Evolutionary conservation across 2,888 invertebrate species (phyloP), one percentile per base, ranked within the genome.

Genomic region (Tupiocoris notatus): DNA sequence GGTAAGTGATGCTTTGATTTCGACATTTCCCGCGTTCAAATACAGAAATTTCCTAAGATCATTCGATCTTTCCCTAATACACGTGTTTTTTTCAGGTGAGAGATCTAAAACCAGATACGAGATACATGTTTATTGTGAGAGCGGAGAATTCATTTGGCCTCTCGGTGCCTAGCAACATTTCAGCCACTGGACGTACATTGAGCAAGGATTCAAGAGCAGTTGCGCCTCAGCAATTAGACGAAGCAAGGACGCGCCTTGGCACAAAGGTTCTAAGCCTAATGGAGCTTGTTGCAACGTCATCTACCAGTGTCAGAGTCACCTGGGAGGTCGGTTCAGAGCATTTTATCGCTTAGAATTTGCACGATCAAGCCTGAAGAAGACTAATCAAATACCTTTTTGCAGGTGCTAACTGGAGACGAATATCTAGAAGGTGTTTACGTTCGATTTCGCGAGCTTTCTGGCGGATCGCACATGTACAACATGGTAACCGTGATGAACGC

Each of bases 61-160:
- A 0, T 2, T 2, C 1, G 7, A 2, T 63, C 9, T 9, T 1
- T 21, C 3, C 17, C 21, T 63, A 23, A 63, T 22, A 12, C 39
- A 39, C 1, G 22, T 3, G 12, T 0, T 1, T 21, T 67, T 79
- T 80, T 65, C 81, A 89, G 88, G 87, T 89, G 61, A 86, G 84
- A 22, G 89, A 90, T 81, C 86, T 95, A 79, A 90, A 90, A 81
- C 91, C 93, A 0, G 92, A 92, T 81, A 92, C 93, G 62, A 88
- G 90, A 39, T 96, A 96, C 85, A 89, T 93, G 79, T 96, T 96
- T 84, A 86, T 94, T 78, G 91, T 96, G 56, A 88, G 92, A 71
- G 94, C 95, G 0, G 92, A 93, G 85, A 96, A 95, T 83, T 88
- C 90, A 12, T 91, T 94, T 82, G 95, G 95, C 12, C 86, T 94